Evolutionary conservation across 2,888 invertebrate genomes (phyloP).

Genomic region (Melanchra persicariae): DNA sequence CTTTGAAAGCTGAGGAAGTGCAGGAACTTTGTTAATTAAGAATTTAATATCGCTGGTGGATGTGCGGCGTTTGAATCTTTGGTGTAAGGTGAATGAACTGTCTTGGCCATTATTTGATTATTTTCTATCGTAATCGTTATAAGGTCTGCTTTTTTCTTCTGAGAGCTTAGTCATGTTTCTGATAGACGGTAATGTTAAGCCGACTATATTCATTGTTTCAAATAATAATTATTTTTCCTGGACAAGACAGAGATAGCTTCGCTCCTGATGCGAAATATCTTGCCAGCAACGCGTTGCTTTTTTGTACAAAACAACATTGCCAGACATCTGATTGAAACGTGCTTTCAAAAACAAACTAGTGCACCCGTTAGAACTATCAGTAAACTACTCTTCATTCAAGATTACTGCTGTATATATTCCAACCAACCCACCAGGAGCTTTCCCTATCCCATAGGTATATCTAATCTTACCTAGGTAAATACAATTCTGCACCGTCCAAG

Average conservation of each 20-base stretch:
- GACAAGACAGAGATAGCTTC: not conserved
- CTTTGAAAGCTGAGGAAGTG: slow-evolving; percentile 45
- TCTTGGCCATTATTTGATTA: not conserved
- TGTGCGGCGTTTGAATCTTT: slow-evolving; percentile 12
- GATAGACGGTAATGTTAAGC: not conserved
- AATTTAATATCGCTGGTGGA: slow-evolving; percentile 38
- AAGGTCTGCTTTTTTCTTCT: not conserved
- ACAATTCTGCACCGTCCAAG: slow-evolving; percentile 31
- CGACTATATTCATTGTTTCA: too few species aligned
- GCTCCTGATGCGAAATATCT: not conserved
- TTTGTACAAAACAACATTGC: too few species aligned
- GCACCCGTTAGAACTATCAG: not conserved
- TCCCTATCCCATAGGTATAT: not conserved
- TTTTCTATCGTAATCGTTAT: not conserved
- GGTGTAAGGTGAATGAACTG: slow-evolving; percentile 2
- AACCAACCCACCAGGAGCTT: not conserved
- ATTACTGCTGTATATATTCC: slow-evolving; percentile 14
- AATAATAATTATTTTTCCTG: not conserved
- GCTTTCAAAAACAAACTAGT: not conserved
- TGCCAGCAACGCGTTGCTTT: not conserved
- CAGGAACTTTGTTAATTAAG: slow-evolving; percentile 53
- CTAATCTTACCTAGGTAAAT: slow-evolving; percentile 34
- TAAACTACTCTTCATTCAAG: slow-evolving; percentile 5
- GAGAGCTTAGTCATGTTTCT: not conserved
- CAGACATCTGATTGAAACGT: not conserved